Evolutionary conservation across 2,113 vertebrate genomes (phyloP).

Genomic region (Cranoglanis bouderius): DNA sequence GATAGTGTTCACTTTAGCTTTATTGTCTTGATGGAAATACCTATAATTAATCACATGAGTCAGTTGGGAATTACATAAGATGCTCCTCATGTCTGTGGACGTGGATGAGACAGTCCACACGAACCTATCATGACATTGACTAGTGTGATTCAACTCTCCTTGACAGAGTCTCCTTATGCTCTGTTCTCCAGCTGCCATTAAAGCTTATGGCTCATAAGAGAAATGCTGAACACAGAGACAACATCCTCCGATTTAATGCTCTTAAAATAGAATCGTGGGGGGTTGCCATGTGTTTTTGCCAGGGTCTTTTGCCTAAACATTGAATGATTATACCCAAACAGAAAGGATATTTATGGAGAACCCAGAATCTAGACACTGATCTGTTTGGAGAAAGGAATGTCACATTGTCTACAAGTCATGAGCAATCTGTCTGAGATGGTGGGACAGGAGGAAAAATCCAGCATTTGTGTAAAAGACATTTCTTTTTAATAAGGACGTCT

Average conservation of each 20-base stretch:
- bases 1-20: conserved; percentile 1
- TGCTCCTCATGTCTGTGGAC: conserved; percentile 28
- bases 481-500: conserved; percentile 42
- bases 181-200: conserved; percentile 16
- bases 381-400: conserved; percentile 35
- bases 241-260: neutral
- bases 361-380: conserved; percentile 6
- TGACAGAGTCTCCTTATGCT: neutral
- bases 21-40: conserved; percentile 29
- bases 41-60: conserved; percentile 44
- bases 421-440: conserved; percentile 33
- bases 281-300: conserved; percentile 4
- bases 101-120: conserved; percentile 16
- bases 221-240: neutral
- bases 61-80: conserved; percentile 40
- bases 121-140: conserved; percentile 7
- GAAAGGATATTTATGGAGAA: conserved; percentile 22
- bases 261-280: conserved; percentile 10
- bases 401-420: conserved; percentile 37
- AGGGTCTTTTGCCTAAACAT: conserved; percentile 5
- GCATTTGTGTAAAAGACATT: conserved; percentile 32
- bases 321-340: neutral
- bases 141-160: conserved; percentile 38
- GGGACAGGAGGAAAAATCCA: conserved; percentile 29
- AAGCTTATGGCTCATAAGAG: conserved; percentile 10